These are phyloP conservation scores for Herminia tarsipennalis DNA, from an alignment of 2,888 invertebrate genomes.

Conservation along the genomic window DNA sequence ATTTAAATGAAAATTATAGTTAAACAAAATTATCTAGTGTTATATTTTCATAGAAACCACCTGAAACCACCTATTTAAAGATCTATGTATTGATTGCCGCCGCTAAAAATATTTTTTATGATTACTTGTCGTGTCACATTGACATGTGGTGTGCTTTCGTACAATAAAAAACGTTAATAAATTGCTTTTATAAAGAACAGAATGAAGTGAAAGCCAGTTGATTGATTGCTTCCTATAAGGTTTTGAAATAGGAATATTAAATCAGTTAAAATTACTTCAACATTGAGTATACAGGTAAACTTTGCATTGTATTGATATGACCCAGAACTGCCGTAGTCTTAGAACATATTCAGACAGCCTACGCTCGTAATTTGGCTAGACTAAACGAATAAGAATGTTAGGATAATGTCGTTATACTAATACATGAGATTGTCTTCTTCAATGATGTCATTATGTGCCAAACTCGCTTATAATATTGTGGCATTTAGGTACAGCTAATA, in stretches of 20 bases:
- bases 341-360: no score
- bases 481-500: no score
- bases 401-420: not conserved
- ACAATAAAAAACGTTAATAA: constrained; percentile 69
- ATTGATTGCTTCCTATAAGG: constrained; percentile 52
- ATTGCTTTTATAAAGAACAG: constrained; percentile 61
- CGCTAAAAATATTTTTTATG: constrained; percentile 67
- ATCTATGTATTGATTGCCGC: constrained; percentile 55
- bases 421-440: not conserved
- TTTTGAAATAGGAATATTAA: constrained; percentile 40
- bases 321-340: not conserved
- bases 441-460: not conserved
- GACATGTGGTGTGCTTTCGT: constrained; percentile 73
- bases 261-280: constrained; percentile 36
- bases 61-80: constrained; percentile 37
- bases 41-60: constrained; percentile 28
- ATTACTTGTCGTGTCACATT: constrained; percentile 74
- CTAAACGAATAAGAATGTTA: not conserved
- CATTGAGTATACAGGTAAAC: constrained; percentile 44
- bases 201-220: constrained; percentile 70
- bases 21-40: constrained; percentile 38
- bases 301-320: constrained; percentile 8
- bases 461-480: not conserved
- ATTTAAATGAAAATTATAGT: constrained; percentile 39
- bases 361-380: not conserved